Evolutionary conservation across 2,888 invertebrate species (phyloP), one percentile per base, ranked within the genome.

Genomic region (Griposia aprilina): DNA sequence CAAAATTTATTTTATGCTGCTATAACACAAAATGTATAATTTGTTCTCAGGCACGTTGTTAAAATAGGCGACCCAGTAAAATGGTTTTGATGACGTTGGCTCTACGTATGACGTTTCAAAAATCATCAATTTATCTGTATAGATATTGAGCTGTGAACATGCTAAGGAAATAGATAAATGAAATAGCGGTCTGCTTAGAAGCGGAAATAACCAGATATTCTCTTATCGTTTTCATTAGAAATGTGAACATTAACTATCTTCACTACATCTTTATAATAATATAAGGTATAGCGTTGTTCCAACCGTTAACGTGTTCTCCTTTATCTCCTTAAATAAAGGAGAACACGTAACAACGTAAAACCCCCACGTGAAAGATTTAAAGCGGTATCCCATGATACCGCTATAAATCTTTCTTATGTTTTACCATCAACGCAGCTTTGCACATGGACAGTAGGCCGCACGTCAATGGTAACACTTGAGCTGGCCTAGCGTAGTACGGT

Each of bases 121-220:
- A 66, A 60, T 82, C 52, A 80, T 66, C 26, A 66, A 81, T 60
- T 63, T 82, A 66, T 74, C 50, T 45, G 13, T 36, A 10, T 82
- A 36, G 41, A 71, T 71, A 71, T 45, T 77, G 36, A 52, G 45
- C 50, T 59, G 50, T 30, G 23, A 57, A 67, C 73, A 78, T 83
- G 26, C 45, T 65, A 20, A 30, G 63, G 36, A 84, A 79, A 66
- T 81, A 59, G 15, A 15, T 52, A 26, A 63, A 59, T 65, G 23
- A 57, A 66, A 81, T 77, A 76, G 63, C 76, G 72, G 72, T 80
- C 67, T 70, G 55, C 45, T 65, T 50, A n/a, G 8, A 76, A 73
- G 59, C 81, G 57, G 84, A 70, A 67, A 73, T 55, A 87, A 72
- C 82, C 72, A 78, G 87, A 70, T 78, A 75, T 60, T 68, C 13